Evolutionary conservation across 1,140 invertebrate species (phyloP), one percentile per base, ranked within the genome.

Genomic region (Neuroterus valhalla): DNA sequence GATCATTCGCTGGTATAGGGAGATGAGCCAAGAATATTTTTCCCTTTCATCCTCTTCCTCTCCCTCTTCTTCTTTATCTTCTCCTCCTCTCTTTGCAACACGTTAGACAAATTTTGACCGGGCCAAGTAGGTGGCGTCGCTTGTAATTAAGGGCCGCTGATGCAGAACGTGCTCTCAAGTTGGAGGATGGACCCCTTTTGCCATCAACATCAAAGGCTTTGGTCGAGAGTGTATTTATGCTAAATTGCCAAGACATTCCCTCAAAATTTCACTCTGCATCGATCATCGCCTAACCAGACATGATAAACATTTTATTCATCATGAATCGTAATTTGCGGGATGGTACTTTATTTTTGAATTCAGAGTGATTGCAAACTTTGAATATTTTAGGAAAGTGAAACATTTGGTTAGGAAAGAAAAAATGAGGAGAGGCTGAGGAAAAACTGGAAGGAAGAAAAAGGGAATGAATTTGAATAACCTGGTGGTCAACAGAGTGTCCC

Each of bases 261-360:
- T 62, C n/a, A 26, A 62, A 62, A 62, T 62, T 62, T 62, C 14
- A 31, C 55, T 62, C 55, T 14, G 31, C 55, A 62, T 62, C 55
- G 55, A 62, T 62, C 55, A 62, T 62, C 55, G 55, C 55, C 31
- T 62, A 62, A 62, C 26, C 55, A 62, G 55, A 62, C 55, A 62
- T 62, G 55, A 62, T 38, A 31, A 15, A n/a, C 55, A 62, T 62
- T 62, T 62, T 62, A 23, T 26, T 62, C 55, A 15, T 62, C 23
- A 38, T 38, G 5, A 38, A 38, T 38, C 31, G 10, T 38, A 8
- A 38, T 38, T 5, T 1, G 1, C 31, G 6, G 1, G 31, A 38
- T 38, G 31, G 31, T 38, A 38, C 31, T 52, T 62, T 62, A 26
- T 62, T 62, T 26, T 14, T 62, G n/a, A n/a, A n/a, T n/a, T n/a